phyloP scores from a whole-genome alignment of 2,888 invertebrate genomes.

The Latrodectus hesperus region DNA sequence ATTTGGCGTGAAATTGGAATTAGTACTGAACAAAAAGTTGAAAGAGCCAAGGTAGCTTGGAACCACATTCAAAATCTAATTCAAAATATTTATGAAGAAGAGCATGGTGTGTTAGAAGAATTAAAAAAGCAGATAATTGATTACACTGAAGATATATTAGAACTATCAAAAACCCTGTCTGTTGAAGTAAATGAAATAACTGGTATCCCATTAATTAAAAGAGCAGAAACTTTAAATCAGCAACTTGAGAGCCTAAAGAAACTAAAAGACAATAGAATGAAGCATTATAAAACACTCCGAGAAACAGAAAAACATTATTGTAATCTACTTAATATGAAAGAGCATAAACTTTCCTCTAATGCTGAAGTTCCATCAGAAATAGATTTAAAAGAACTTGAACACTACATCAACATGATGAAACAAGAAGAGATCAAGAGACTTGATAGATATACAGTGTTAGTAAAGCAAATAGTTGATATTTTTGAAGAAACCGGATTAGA shows the following conservation, averaged over 20 bases:
- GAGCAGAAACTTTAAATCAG: conserved; percentile 11
- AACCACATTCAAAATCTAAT: conserved; percentile 26
- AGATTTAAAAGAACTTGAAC: conserved; percentile 32
- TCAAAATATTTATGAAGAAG: conserved; percentile 31
- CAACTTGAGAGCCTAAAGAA: conserved; percentile 10
- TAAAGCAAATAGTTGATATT: conserved; percentile 16
- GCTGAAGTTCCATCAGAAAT: conserved; percentile 28
- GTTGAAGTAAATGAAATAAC: conserved; percentile 1
- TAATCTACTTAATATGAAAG: conserved; percentile 9
- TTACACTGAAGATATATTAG: conserved; percentile 13
- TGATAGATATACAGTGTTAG: background rate
- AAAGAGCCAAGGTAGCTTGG: conserved; percentile 18
- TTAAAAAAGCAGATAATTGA: conserved; percentile 4
- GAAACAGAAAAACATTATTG: conserved; percentile 23
- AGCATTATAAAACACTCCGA: conserved; percentile 18
- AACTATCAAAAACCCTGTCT: conserved; percentile 4
- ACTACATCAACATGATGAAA: conserved; percentile 17
- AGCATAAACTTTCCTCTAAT: background rate
- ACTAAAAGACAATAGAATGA: conserved; percentile 7
- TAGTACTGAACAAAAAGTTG: background rate
- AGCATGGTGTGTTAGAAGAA: conserved; percentile 13
- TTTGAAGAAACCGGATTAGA: conserved; percentile 14
- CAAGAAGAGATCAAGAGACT: conserved; percentile 26
- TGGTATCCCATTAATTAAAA: conserved; percentile 5
- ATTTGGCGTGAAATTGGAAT: conserved; percentile 39